Conservation (phyloP, 2,113 vertebrate genomes). For the Aegithalos caudatus region DNA sequence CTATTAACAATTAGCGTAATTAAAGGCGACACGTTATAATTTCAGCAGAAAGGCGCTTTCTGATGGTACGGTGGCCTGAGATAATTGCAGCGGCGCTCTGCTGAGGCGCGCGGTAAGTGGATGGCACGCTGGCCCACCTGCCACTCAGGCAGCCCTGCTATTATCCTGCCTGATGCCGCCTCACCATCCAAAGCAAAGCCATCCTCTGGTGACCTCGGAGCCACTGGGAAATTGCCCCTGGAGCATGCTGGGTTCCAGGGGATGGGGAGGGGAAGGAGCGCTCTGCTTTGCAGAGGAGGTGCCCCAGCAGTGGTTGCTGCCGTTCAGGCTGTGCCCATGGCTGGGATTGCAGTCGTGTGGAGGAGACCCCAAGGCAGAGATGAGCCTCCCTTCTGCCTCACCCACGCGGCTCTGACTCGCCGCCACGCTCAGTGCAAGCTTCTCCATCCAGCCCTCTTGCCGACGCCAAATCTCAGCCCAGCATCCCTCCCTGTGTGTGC, state of each 20-base stretch:
- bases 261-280: rapidly evolving
- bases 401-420: background rate
- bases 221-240: background rate
- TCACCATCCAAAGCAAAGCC: background rate
- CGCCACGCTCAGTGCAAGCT: rapidly evolving
- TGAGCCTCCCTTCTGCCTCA: background rate
- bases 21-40: background rate
- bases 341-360: rapidly evolving
- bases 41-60: constrained; percentile 17
- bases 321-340: rapidly evolving
- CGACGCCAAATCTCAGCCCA: background rate
- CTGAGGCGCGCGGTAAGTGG: background rate
- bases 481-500: rapidly evolving
- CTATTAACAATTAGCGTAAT: background rate
- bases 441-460: background rate
- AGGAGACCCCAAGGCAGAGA: background rate
- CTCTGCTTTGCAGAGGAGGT: background rate
- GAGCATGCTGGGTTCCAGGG: background rate
- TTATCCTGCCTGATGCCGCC: background rate
- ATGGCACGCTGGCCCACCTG: background rate
- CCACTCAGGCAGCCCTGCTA: background rate
- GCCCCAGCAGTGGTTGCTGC: rapidly evolving
- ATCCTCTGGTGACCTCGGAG: background rate
- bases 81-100: background rate
- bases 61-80: background rate